Evolutionary conservation across 2,797 vertebrate genomes (phyloP).

Genomic region (Percopsis omiscomaycus): DNA sequence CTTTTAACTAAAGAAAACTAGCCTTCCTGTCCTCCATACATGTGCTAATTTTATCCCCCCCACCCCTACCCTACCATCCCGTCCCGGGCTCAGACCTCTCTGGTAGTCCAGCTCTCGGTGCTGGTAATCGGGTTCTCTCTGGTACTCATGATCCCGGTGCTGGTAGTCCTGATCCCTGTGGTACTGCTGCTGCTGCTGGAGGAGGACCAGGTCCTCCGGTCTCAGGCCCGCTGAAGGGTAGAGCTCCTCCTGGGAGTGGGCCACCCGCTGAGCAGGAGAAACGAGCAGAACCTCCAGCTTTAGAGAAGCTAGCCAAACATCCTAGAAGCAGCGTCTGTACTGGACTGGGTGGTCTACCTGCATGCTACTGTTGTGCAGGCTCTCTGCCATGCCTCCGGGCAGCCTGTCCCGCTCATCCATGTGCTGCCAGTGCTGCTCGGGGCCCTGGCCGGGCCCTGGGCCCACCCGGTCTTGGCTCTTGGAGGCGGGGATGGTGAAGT

Average conservation of each 20-base stretch:
- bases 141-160: conserved; percentile 66
- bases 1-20: no score
- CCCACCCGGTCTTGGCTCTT: conserved; percentile 90
- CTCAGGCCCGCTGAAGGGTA: conserved; percentile 69
- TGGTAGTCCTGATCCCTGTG: conserved; percentile 73
- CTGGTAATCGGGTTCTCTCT: conserved; percentile 54
- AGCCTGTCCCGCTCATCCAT: conserved; percentile 83
- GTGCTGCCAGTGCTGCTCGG: conserved; percentile 83
- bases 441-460: conserved; percentile 32
- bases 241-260: conserved; percentile 91
- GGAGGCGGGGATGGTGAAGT: conserved; percentile 95
- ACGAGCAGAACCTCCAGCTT: not conserved
- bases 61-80: not conserved
- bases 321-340: not conserved
- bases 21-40: not conserved
- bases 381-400: conserved; percentile 75
- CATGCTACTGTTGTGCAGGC: conserved; percentile 79
- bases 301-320: no score
- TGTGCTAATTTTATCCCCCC: no score
- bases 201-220: conserved; percentile 76
- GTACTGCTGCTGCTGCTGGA: conserved; percentile 65
- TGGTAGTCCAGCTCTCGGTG: conserved; percentile 60
- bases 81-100: conserved; percentile 62
- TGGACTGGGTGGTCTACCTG: conserved; percentile 78
- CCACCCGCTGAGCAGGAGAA: conserved; percentile 73